Evolutionary conservation across 2,113 vertebrate species (phyloP), one percentile per base, ranked within the genome.

Genomic region (Oxyura jamaicensis): DNA sequence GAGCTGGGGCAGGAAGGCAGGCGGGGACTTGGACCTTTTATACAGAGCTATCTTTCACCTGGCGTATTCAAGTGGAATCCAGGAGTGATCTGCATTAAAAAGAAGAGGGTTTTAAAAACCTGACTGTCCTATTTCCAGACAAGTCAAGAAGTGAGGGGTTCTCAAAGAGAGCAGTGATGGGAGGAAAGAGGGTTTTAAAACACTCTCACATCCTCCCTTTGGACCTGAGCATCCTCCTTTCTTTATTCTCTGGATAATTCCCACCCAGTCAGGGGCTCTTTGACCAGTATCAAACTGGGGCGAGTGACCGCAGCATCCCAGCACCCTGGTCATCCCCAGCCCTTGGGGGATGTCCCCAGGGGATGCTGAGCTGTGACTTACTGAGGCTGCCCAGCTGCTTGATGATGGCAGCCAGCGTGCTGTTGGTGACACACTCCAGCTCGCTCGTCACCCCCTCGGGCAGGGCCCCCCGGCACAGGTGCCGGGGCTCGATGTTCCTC

Each of bases 391-490:
- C 99, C 94, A 99, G 98, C 97, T 99, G 99, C 63, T 99, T 99
- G 97, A 99, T 99, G 97, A 99, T 98, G 94, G 99, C 99, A 5
- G 99, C 99, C 77, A 99, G 96, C 0, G 98, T 99, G 98, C 98
- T 99, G 97, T 99, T 99, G 97, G 99, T 99, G 88, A 99, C 99
- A 58, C 99, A 99, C 85, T 99, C 99, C 95, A 99, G 96, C 91
- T 99, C 99, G 31, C 99, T 99, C 44, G 98, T 98, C 79, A 99
- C 99, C 21, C 98, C 98, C 35, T 99, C 98, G 0, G 99, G 99
- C 35, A 99, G 95, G 21, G 98, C 98, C 12, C 98, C 98, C 10
- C 98, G 98, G 96, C 99, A 99, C 31, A 99, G 96, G 93, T 99
- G 99, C 97, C 99, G 97, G 44, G 99, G 99, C 91, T 99, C 99